Evolutionary conservation across 2,888 invertebrate genomes (phyloP).

Genomic region (Ormyrus rosae): DNA sequence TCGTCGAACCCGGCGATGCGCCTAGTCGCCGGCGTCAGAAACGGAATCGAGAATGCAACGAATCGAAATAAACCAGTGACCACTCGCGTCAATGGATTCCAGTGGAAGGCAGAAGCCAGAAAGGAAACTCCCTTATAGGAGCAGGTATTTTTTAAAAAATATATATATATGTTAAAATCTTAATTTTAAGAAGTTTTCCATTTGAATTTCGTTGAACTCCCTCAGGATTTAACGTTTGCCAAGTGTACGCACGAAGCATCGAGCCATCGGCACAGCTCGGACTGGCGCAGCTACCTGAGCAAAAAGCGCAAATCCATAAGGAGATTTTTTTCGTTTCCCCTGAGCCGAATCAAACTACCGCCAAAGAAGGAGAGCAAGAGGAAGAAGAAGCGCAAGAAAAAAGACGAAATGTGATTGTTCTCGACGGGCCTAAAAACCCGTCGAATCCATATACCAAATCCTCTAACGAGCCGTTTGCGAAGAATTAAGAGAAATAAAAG

Average conservation of each 20-base stretch:
- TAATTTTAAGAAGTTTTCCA: too few species aligned
- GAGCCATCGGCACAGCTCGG: slow-evolving; percentile 52
- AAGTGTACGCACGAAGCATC: slow-evolving; percentile 61
- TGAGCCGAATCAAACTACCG: slow-evolving; percentile 75
- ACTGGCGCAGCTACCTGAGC: slow-evolving; percentile 69
- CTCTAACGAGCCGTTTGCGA: slow-evolving; percentile 48
- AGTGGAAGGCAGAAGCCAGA: slow-evolving; percentile 81
- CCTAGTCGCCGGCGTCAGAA: slow-evolving; percentile 86
- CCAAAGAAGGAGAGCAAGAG: slow-evolving; percentile 67
- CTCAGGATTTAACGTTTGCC: slow-evolving; percentile 62
- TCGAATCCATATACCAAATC: slow-evolving; percentile 56
- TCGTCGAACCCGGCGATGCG: slow-evolving; percentile 92
- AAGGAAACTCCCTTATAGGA: slow-evolving; percentile 87
- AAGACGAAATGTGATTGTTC: slow-evolving; percentile 56
- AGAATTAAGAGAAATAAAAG: slow-evolving; percentile 38
- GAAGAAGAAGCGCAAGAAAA: slow-evolving; percentile 39
- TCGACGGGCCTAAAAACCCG: slow-evolving; percentile 24
- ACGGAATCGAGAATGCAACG: slow-evolving; percentile 82
- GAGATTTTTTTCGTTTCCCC: slow-evolving; percentile 72
- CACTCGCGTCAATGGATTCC: slow-evolving; percentile 83
- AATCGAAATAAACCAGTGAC: slow-evolving; percentile 76
- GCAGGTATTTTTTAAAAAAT: slow-evolving; percentile 31
- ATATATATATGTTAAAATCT: too few species aligned
- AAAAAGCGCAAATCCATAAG: slow-evolving; percentile 74
- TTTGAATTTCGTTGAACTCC: slow-evolving; percentile 17